Percentiles rank a stretch among this genome's conserved stretches.
These are phyloP conservation scores for Hucho hucho DNA, from an alignment of 2,113 vertebrate species.

Conservation along the genomic window DNA sequence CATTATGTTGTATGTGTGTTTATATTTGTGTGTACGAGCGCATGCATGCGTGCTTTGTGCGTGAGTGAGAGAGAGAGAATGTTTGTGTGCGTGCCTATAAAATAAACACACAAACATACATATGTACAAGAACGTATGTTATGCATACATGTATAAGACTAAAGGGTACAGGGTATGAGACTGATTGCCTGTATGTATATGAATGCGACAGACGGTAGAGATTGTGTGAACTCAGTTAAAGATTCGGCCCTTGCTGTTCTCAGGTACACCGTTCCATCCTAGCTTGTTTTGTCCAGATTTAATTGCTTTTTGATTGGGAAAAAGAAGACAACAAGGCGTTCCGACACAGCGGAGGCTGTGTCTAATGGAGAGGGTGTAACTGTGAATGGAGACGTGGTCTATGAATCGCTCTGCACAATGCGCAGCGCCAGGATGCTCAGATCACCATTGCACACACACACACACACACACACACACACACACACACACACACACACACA, in stretches of 20 bases:
- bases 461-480: background rate
- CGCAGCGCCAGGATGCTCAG: conserved; percentile 63
- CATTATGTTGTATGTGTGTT: background rate
- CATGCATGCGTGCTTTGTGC: background rate
- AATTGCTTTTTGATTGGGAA: conserved; percentile 57
- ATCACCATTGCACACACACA: conserved; percentile 61
- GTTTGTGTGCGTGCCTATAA: background rate
- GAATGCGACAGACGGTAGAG: conserved; percentile 37
- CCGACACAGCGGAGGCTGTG: conserved; percentile 39
- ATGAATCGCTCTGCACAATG: conserved; percentile 70
- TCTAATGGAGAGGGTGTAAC: conserved; percentile 74
- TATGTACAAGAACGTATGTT: background rate
- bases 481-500: conserved; percentile 3
- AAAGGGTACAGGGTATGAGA: background rate
- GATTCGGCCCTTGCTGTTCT: conserved; percentile 33
- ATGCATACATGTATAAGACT: background rate
- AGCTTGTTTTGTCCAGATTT: conserved; percentile 67
- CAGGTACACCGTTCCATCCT: conserved; percentile 57
- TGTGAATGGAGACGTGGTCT: conserved; percentile 71
- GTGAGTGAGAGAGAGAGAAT: background rate
- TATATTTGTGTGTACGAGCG: background rate
- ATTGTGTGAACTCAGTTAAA: conserved; percentile 13
- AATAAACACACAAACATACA: background rate
- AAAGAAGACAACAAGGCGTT: conserved; percentile 5
- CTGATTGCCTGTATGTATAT: conserved; percentile 27